Percentiles rank a stretch among this genome's conserved stretches.
These are phyloP conservation scores for Datnioides undecimradiatus DNA, from an alignment of 2,113 vertebrate genomes.

Conservation along the genomic window DNA sequence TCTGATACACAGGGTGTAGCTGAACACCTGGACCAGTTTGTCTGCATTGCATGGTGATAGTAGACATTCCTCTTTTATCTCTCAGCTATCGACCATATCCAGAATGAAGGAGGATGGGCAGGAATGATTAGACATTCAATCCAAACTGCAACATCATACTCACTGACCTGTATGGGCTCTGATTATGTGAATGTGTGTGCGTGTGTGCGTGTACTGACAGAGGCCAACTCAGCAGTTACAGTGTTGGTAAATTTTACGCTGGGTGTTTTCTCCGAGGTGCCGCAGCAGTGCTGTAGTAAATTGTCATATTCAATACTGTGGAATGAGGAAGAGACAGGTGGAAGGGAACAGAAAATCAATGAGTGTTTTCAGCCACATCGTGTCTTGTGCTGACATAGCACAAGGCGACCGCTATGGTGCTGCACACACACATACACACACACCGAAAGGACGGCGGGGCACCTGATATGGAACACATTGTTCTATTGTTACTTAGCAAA, in stretches of 20 bases:
- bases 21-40: conserved; percentile 3
- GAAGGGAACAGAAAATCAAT: conserved; percentile 69
- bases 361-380: conserved; percentile 67
- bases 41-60: conserved; percentile 22
- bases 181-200: conserved; percentile 9
- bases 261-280: conserved; percentile 50
- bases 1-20: conserved; percentile 13
- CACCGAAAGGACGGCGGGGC: conserved; percentile 14
- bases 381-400: conserved; percentile 51
- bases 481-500: conserved; percentile 36
- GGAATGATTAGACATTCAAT: conserved; percentile 24
- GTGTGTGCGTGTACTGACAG: conserved; percentile 1
- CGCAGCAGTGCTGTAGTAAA: conserved; percentile 31
- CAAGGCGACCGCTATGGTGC: conserved; percentile 4
- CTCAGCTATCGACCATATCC: conserved; percentile 3
- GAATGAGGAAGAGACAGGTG: conserved; percentile 58
- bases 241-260: conserved; percentile 11
- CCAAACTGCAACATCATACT: conserved; percentile 30
- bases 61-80: conserved; percentile 46
- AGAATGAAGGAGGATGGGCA: background rate
- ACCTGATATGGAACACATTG: conserved; percentile 39
- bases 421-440: conserved; percentile 3
- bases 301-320: conserved; percentile 51
- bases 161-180: background rate
- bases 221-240: conserved; percentile 37